Base-by-base conservation (phyloP, 2,113 vertebrate species). In the Eulemur rufifrons region DNA sequence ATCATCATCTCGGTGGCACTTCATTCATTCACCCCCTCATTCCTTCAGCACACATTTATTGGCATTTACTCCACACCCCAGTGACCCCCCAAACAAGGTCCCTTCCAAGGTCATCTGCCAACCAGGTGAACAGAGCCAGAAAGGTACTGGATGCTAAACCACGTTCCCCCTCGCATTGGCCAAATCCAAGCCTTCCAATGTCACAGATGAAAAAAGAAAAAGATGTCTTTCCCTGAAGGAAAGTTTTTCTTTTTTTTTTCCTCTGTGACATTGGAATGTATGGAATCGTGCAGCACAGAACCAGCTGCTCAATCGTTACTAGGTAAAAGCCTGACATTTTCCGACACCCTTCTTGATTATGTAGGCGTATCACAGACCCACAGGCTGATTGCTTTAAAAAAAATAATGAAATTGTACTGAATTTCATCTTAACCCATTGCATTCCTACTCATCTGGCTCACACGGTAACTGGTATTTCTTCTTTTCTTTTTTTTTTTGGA, bases 331-430 rank as follows among this genome's bases (percentile, higher is more conserved):
- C 54, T 85, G 96, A 93, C 84, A 84, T 96, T 91, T 95, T 85
- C 97, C 23, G 87, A 87, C 96, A 94, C 84, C 90, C 61, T 95
- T 85, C 85, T n/a, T 45, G 87, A 87, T 96, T 93, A 80, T 63
- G 95, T 92, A 95, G 96, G 96, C 29, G 7, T 93, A 95, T 69
- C 85, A 68, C 92, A 97, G 66, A n/a, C 85, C 92, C 66, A 63
- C 68, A 69, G 85, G 56, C 95, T 77, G 94, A 81, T 77, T 81
- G 85, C 95, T 94, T 84, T 92, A 74, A 94, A 92, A 92, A 92
- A 95, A 93, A 89, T 84, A 64, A 91, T 76, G 64, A 88, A 91
- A 37, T 50, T 54, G 25, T n/a, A 25, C 59, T 34, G 50, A 50
- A 47, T 90, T 93, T 84, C 52, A 78, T 92, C 86, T 94, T 88